Base-by-base conservation (phyloP, 2,113 vertebrate genomes). In the Ibidorhyncha struthersii region DNA sequence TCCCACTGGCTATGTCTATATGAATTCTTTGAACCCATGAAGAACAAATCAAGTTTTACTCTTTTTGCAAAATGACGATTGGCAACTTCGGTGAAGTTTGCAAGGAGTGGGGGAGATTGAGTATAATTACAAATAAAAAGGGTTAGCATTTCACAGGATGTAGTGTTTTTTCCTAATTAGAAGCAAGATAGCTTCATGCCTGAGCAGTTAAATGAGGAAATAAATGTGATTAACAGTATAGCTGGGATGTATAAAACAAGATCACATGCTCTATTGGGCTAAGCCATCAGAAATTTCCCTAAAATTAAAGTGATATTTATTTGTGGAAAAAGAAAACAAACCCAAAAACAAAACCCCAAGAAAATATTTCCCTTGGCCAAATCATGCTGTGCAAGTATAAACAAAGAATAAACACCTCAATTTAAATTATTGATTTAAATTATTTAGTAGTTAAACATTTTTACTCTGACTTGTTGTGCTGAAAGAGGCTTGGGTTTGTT, bases 41-140 rank as follows among this genome's bases (percentile, higher is more conserved):
- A 29, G 63, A 52, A 52, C 41, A 88, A 67, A 73, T 67, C 16
- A 56, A 69, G 47, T 23, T 73, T n/a, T 88, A 52, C 14, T 56
- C 30, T 72, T 87, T 82, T 34, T 66, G 30, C 65, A 43, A 30
- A 63, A 36, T 59, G 14, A 47, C 34, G 56, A 14, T 29, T 65
- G 45, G 38, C 30, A 66, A 13, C 23, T 78, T 62, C 27, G 50
- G 53, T 45, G 41, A 73, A n/a, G 25, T 91, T 50, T 45, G 73
- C 25, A 70, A 70, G 2, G 15, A 13, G 6, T 0, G 1, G 21
- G 25, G 19, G 10, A 20, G 20, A 10, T 43, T 56, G 32, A 56
- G 26, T 82, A 12, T 53, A 41, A 66, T 66, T 79, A 53, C 23
- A 45, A 56, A n/a, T 45, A 87, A 29, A 34, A 50, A 40, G 18